Conservation (phyloP, 2,113 vertebrate genomes). For the Otolemur garnettii region DNA sequence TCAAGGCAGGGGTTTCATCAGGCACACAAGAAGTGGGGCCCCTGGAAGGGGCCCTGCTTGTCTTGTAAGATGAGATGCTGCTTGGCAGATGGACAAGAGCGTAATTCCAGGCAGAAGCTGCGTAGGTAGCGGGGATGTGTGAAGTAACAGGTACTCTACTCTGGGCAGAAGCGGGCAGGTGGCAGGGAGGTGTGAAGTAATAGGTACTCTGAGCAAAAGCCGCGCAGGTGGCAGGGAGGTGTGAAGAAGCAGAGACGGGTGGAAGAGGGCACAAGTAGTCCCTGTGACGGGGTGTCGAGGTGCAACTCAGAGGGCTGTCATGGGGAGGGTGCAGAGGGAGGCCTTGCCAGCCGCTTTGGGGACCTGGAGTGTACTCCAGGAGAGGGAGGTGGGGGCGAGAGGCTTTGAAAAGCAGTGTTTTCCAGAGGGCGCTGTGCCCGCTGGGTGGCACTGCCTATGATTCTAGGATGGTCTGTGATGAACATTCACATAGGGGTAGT, state of each 20-base stretch:
- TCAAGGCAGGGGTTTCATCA: background rate
- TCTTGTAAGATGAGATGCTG: background rate
- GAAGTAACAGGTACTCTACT: background rate
- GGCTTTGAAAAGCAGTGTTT: background rate
- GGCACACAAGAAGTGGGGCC: background rate
- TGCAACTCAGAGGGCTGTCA: too few relatives aligned
- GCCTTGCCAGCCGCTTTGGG: accelerated
- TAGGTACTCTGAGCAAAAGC: background rate
- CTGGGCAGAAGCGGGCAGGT: background rate
- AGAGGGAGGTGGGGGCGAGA: background rate
- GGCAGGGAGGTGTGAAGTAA: background rate
- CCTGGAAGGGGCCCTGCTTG: background rate
- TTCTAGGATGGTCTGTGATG: background rate
- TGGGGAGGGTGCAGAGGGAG: background rate
- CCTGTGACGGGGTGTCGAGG: accelerated
- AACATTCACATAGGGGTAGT: background rate
- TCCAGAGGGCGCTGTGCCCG: background rate
- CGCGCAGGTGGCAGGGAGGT: background rate
- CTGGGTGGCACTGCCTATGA: accelerated
- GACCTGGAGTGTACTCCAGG: conserved; percentile 28
- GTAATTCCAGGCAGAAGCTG: background rate
- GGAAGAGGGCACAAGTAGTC: background rate
- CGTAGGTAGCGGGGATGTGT: too few relatives aligned
- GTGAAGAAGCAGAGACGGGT: background rate
- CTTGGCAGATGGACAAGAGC: background rate